phyloP scores from a whole-genome alignment of 2,113 vertebrate genomes.

The Xerus inauris region DNA sequence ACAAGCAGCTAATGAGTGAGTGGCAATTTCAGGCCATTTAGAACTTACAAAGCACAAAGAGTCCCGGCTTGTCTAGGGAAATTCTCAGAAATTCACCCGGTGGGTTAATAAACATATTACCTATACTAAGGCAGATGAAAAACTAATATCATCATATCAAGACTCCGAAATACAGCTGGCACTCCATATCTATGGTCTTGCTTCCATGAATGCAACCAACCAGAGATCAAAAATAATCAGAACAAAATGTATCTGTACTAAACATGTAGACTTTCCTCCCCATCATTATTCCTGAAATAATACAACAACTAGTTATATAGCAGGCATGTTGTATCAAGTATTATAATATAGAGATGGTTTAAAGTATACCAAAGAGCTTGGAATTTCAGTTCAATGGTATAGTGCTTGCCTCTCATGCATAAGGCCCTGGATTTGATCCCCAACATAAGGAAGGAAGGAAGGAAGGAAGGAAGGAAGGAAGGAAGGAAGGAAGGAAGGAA shows the following conservation, averaged over 20 bases:
- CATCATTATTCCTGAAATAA: background rate
- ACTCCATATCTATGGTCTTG: no score
- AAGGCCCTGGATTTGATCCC: background rate
- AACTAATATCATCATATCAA: background rate
- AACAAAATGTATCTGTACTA: background rate
- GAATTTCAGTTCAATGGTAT: background rate
- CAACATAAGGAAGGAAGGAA: rapidly evolving
- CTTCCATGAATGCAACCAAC: background rate
- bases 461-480: no score
- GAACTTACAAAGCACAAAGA: background rate
- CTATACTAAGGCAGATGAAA: background rate
- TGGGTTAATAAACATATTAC: background rate
- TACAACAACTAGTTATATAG: background rate
- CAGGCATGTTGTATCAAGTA: background rate
- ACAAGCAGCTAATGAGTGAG: background rate
- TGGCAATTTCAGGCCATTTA: rapidly evolving
- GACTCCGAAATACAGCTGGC: background rate
- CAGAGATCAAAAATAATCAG: background rate
- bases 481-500: no score
- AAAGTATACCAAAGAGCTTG: background rate
- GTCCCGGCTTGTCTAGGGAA: background rate
- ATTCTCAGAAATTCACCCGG: background rate
- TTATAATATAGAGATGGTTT: background rate
- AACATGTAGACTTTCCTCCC: background rate
- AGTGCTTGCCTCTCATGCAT: background rate